Conservation (phyloP, 2,888 invertebrate genomes). For the Drosophila fulvimacula region DNA sequence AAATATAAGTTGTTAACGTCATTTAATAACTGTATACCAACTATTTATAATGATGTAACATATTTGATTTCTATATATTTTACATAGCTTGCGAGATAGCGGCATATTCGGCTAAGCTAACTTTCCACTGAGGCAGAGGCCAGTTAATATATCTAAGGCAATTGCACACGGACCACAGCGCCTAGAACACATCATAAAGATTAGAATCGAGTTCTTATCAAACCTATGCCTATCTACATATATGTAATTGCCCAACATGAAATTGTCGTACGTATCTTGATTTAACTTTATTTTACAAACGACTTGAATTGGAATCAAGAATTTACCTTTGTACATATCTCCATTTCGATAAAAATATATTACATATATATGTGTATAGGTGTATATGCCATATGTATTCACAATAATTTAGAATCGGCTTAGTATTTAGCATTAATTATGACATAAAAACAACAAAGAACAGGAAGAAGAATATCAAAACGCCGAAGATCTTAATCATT, state of each 20-base stretch:
- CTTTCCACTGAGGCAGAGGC: not conserved
- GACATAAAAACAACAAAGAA: constrained; percentile 99
- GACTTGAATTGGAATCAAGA: constrained; percentile 27
- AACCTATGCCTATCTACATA: constrained; percentile 4
- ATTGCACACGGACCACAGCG: not conserved
- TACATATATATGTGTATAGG: constrained; percentile 29
- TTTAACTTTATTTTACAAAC: constrained; percentile 66
- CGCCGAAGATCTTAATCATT: constrained; percentile 99
- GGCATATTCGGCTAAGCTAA: constrained; percentile 53
- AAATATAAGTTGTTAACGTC: not conserved
- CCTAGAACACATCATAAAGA: constrained; percentile 45
- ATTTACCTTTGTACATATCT: constrained; percentile 42
- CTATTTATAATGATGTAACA: not conserved
- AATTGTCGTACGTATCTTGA: constrained; percentile 39
- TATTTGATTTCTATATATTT: constrained; percentile 8
- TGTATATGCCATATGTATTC: constrained; percentile 52
- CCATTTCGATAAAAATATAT: constrained; percentile 52
- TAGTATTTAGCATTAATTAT: constrained; percentile 86
- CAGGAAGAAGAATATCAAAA: constrained; percentile 99
- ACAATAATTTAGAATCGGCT: constrained; percentile 57
- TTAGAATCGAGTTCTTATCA: constrained; percentile 50
- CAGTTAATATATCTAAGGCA: constrained; percentile 3
- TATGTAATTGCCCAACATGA: constrained; percentile 8
- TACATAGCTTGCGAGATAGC: constrained; percentile 58
- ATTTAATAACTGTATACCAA: not conserved